Conservation (phyloP, 1,140 invertebrate species). For the Marisa cornuarietis region DNA sequence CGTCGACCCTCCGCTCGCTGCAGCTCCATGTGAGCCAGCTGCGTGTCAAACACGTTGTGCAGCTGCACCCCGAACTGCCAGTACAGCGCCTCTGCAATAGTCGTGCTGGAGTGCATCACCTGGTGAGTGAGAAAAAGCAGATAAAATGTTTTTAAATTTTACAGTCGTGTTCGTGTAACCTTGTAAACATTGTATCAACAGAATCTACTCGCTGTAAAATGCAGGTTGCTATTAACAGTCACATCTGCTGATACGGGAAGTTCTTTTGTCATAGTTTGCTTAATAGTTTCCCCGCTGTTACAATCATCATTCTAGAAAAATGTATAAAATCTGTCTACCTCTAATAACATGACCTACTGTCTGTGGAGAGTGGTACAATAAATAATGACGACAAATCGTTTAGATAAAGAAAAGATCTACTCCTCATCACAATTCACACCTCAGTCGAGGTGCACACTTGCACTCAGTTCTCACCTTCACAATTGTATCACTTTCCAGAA, state of each 20-base stretch:
- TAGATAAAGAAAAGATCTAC: not conserved
- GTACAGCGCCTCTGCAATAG: conserved; percentile 89
- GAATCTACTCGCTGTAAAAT: not conserved
- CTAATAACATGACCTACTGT: no score
- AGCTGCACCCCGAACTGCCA: conserved; percentile 88
- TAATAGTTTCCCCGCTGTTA: not conserved
- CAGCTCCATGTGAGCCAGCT: conserved; percentile 70
- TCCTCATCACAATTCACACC: no score
- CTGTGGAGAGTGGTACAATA: not conserved
- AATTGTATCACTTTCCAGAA: conserved; percentile 84
- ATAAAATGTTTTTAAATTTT: not conserved
- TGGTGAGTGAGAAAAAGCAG: conserved; percentile 58
- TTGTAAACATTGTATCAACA: not conserved
- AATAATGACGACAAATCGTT: not conserved
- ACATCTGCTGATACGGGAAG: not conserved
- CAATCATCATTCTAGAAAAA: not conserved
- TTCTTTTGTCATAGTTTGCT: not conserved
- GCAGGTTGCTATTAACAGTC: not conserved
- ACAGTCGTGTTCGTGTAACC: not conserved
- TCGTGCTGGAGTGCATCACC: conserved; percentile 94
- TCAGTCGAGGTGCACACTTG: no score
- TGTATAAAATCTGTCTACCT: not conserved
- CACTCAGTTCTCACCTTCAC: conserved; percentile 76
- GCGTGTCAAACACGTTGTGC: conserved; percentile 93
- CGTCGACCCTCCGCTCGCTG: conserved; percentile 76